Evolutionary conservation across 1,140 invertebrate genomes (phyloP).

Genomic region (Ceratosolen solmsi): DNA sequence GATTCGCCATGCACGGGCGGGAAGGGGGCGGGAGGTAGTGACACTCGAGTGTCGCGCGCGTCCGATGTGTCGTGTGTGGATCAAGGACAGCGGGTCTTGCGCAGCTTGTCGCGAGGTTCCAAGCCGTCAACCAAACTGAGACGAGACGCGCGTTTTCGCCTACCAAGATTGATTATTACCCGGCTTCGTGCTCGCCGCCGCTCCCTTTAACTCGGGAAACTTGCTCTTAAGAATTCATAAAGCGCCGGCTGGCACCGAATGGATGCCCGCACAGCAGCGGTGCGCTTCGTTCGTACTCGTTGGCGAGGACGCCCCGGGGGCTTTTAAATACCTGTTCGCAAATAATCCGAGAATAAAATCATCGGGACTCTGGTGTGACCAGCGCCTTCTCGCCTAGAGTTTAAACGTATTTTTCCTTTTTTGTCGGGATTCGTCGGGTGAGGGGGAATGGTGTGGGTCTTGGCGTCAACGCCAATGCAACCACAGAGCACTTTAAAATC

Average conservation of each 20-base stretch:
- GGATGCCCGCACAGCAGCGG: too few species aligned
- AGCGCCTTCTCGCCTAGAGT: background rate
- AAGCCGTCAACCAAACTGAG: constrained; percentile 33
- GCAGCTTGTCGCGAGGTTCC: background rate
- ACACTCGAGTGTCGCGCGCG: too few species aligned
- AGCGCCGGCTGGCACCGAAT: too few species aligned
- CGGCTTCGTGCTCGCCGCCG: background rate
- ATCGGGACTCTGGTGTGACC: background rate
- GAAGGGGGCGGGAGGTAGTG: constrained; percentile 46
- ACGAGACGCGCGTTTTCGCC: background rate
- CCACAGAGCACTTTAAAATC: background rate
- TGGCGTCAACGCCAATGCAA: background rate
- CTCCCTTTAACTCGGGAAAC: background rate
- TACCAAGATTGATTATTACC: background rate
- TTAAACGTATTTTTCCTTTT: background rate
- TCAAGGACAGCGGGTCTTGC: constrained; percentile 63
- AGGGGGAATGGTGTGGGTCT: background rate
- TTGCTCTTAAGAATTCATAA: too few species aligned
- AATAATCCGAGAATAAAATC: background rate
- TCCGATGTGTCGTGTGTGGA: constrained; percentile 55
- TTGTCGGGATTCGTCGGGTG: background rate
- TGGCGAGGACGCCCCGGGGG: too few species aligned
- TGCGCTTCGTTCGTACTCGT: too few species aligned
- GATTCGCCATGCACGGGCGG: constrained; percentile 25
- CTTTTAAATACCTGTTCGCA: background rate